phyloP scores from a whole-genome alignment of 2,888 invertebrate genomes.

The Synanthedon vespiformis region DNA sequence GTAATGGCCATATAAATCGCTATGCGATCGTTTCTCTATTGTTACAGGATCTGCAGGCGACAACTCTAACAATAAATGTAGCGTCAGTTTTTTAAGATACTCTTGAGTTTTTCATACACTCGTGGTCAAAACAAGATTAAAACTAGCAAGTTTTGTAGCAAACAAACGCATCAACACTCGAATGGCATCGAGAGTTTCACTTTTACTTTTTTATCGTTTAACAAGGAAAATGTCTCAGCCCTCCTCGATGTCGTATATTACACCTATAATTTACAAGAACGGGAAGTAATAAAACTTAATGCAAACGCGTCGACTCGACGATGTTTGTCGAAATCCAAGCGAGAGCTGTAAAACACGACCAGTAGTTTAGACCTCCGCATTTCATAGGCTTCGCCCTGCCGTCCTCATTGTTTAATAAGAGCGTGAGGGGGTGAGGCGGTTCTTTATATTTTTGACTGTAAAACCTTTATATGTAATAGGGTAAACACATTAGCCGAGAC shows the following conservation, averaged over 20 bases:
- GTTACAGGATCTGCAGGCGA: no score
- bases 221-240: constrained; percentile 36
- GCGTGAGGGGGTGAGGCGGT: constrained; percentile 13
- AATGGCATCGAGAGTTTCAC: constrained; percentile 22
- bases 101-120: no score
- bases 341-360: constrained; percentile 34
- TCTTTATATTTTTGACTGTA: constrained; percentile 27
- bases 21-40: no score
- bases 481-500: constrained; percentile 57
- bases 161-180: constrained; percentile 21
- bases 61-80: no score
- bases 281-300: constrained; percentile 65
- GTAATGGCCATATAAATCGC: no score
- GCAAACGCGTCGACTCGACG: constrained; percentile 46
- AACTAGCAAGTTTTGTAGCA: background rate
- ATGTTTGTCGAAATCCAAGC: constrained; percentile 55
- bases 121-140: no score
- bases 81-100: no score
- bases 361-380: constrained; percentile 22
- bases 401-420: constrained; percentile 14
- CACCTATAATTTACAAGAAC: constrained; percentile 56
- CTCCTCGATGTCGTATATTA: constrained; percentile 31
- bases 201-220: constrained; percentile 42
- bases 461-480: constrained; percentile 45
- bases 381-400: constrained; percentile 8